These are phyloP conservation scores for Tinamus guttatus DNA, from an alignment of 2,113 vertebrate genomes.

Conservation along the genomic window DNA sequence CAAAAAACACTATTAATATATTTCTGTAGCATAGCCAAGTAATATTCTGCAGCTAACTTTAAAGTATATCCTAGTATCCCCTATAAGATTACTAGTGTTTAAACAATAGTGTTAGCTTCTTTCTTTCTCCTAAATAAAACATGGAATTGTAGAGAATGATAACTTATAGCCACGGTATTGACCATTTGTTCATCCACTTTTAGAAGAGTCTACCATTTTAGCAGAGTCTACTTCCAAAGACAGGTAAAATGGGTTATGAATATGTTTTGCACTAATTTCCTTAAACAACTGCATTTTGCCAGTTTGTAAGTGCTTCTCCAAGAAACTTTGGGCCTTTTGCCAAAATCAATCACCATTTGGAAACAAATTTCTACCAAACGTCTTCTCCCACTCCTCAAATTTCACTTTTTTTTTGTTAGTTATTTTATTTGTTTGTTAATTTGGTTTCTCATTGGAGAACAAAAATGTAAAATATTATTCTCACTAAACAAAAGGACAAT, in stretches of 20 bases:
- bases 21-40: not conserved
- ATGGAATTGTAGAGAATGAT: not conserved
- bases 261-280: not conserved
- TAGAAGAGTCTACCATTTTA: not conserved
- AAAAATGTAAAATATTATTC: not conserved
- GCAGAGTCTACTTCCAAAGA: not conserved
- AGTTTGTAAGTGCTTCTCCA: not conserved
- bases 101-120: not conserved
- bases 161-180: not conserved
- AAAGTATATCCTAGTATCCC: not conserved
- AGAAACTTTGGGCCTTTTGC: not conserved
- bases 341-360: not conserved
- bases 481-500: not conserved
- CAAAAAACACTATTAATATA: not conserved
- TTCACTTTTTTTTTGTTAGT: too few species aligned
- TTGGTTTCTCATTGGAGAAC: not conserved
- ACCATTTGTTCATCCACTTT: not conserved
- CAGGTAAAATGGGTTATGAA: not conserved
- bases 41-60: not conserved
- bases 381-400: rapidly evolving
- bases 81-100: not conserved
- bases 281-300: not conserved
- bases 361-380: not conserved
- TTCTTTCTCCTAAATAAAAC: not conserved
- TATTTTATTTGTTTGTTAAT: not conserved